Percentiles rank a stretch among this genome's conserved stretches.
Evolutionary conservation across 2,113 vertebrate species (phyloP).

Genomic region (Vireo altiloquus): DNA sequence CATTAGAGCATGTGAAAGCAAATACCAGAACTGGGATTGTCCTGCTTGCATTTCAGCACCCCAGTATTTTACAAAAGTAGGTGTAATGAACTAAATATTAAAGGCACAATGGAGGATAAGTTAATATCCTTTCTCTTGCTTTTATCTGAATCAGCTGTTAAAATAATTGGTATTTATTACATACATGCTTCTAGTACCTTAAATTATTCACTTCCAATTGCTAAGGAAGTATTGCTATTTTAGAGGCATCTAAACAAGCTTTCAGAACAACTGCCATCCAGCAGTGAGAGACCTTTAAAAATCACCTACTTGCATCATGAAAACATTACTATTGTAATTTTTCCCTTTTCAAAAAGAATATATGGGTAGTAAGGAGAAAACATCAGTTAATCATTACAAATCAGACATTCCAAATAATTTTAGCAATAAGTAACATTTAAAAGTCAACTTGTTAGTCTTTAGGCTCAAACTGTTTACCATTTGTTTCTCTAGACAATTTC

Average conservation of each 20-base stretch:
- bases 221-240: constrained; percentile 5
- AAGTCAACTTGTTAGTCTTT: constrained; percentile 8
- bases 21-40: background rate
- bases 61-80: background rate
- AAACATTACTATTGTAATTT: background rate
- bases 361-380: constrained; percentile 22
- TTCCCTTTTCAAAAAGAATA: background rate
- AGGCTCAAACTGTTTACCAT: constrained; percentile 30
- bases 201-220: background rate
- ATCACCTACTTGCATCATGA: background rate
- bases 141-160: background rate
- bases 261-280: constrained; percentile 14
- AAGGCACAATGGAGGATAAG: background rate
- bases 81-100: background rate
- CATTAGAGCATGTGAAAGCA: background rate
- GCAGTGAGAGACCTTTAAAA: constrained; percentile 17
- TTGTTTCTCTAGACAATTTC: constrained; percentile 19
- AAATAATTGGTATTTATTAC: constrained; percentile 8
- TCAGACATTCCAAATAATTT: constrained; percentile 47
- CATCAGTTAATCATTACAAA: constrained; percentile 29
- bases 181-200: background rate
- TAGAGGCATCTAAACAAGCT: constrained; percentile 5
- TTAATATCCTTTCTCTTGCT: background rate
- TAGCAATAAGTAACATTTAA: constrained; percentile 43
- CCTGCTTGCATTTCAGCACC: background rate